Evolutionary conservation across 2,797 vertebrate genomes (phyloP).

Genomic region (Eremophila alpestris): DNA sequence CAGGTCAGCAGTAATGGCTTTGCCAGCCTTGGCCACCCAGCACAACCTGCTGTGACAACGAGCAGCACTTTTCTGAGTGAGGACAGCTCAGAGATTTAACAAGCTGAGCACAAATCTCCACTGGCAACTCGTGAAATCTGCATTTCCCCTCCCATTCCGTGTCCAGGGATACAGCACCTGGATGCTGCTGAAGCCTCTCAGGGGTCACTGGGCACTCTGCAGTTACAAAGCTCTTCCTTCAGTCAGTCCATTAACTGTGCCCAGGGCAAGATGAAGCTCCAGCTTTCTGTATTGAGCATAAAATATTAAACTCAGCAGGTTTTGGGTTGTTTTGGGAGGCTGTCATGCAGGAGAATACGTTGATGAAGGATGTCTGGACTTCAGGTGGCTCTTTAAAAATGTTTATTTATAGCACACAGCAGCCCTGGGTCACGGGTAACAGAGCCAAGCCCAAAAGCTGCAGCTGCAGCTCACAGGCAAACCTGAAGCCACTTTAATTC

Average conservation of each 20-base stretch:
- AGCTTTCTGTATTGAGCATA: not conserved
- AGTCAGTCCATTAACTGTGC: not conserved
- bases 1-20: not conserved
- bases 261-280: not conserved
- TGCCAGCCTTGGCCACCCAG: not conserved
- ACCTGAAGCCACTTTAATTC: too few species aligned
- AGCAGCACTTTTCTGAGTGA: not conserved
- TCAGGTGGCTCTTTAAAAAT: too few species aligned
- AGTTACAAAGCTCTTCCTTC: not conserved
- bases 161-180: fast-evolving
- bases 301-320: not conserved
- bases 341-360: too few species aligned
- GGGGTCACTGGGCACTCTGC: not conserved
- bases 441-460: too few species aligned
- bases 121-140: not conserved
- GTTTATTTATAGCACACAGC: too few species aligned
- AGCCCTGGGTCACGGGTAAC: too few species aligned
- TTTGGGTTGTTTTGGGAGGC: not conserved
- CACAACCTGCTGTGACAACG: fast-evolving
- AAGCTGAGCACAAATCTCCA: not conserved
- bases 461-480: too few species aligned
- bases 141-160: not conserved
- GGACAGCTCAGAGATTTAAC: not conserved
- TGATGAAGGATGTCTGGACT: too few species aligned
- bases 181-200: fast-evolving